Percentiles rank a stretch among this genome's conserved stretches.
These are phyloP conservation scores for Sigmodon hispidus DNA, from an alignment of 2,113 vertebrate genomes.

Conservation along the genomic window DNA sequence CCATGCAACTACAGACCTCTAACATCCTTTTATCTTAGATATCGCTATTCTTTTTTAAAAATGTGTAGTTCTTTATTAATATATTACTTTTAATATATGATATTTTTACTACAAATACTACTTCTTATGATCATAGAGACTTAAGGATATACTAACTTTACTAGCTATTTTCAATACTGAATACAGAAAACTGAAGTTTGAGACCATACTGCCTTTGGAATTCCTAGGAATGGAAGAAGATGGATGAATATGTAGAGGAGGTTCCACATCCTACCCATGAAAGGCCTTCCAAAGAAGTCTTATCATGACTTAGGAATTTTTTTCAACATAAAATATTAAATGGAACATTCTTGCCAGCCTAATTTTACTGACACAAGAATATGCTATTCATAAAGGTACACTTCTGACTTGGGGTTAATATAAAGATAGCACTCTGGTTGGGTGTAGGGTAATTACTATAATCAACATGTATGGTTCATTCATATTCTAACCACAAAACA, in stretches of 20 bases:
- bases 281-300: background rate
- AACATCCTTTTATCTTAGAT: background rate
- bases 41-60: background rate
- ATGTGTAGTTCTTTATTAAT: slow-evolving; percentile 9
- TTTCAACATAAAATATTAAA: slow-evolving; percentile 56
- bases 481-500: slow-evolving; percentile 38
- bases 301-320: background rate
- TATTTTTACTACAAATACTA: background rate
- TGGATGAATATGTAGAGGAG: background rate
- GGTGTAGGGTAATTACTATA: slow-evolving; percentile 46
- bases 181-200: slow-evolving; percentile 17
- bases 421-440: slow-evolving; percentile 50
- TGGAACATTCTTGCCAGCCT: slow-evolving; percentile 6
- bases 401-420: slow-evolving; percentile 39
- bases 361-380: slow-evolving; percentile 50
- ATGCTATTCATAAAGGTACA: slow-evolving; percentile 30
- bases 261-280: background rate
- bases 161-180: slow-evolving; percentile 6
- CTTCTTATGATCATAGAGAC: background rate
- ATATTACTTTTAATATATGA: background rate
- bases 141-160: background rate
- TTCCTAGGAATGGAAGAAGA: background rate
- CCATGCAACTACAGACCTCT: too few relatives aligned
- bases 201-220: background rate
- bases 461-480: slow-evolving; percentile 35